Conservation (phyloP, 1,140 invertebrate species). For the Monomorium pharaonis region DNA sequence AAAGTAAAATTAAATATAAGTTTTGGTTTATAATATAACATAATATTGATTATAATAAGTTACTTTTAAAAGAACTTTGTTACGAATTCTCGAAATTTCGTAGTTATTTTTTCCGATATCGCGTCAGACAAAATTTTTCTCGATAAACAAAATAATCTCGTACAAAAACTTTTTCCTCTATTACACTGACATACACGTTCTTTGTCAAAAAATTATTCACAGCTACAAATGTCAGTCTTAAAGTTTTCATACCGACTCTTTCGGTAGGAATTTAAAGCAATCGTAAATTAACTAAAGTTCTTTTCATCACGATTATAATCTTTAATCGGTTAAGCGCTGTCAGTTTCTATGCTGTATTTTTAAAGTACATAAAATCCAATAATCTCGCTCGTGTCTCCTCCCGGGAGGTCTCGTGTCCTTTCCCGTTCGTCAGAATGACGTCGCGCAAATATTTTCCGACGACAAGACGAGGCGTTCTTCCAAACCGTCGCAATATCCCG, state of each 20-base stretch:
- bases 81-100: not conserved
- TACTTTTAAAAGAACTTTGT: not conserved
- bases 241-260: not conserved
- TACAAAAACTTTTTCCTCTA: not conserved
- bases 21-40: not conserved
- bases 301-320: not conserved
- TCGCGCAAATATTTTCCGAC: constrained; percentile 35
- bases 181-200: not conserved
- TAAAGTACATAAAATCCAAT: constrained; percentile 26
- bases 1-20: not conserved
- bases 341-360: not conserved
- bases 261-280: not conserved
- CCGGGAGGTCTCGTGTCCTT: not conserved
- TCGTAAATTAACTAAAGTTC: not conserved
- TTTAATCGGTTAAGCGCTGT: not conserved
- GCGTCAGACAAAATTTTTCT: not conserved
- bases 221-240: not conserved
- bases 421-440: not conserved
- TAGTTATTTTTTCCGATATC: not conserved
- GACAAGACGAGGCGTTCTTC: not conserved
- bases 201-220: not conserved
- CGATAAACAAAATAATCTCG: not conserved
- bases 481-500: not conserved
- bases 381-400: constrained; percentile 1
- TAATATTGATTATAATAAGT: too few relatives aligned